Evolutionary conservation across 2,113 vertebrate species (phyloP).

Genomic region (Bostrychus sinensis): DNA sequence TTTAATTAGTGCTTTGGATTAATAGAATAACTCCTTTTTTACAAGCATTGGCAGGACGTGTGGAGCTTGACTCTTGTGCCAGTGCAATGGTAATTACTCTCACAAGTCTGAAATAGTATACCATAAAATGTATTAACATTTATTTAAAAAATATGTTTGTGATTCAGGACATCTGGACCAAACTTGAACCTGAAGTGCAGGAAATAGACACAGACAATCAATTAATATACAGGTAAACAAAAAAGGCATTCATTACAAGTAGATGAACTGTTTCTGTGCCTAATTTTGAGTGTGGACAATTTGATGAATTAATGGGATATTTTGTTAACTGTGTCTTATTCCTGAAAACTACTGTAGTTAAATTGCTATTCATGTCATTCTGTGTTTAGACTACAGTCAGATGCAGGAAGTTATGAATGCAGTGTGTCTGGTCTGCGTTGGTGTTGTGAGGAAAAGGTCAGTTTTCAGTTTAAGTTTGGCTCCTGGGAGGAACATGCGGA

Average conservation of each 20-base stretch:
- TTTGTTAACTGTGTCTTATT: too few relatives aligned
- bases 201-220: background rate
- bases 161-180: background rate
- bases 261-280: background rate
- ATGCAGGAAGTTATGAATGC: conserved; percentile 46
- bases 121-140: too few relatives aligned
- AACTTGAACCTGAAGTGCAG: background rate
- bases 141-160: background rate
- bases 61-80: background rate
- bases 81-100: background rate
- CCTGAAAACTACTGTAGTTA: too few relatives aligned
- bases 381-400: conserved; percentile 32
- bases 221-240: background rate
- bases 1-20: background rate
- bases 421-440: conserved; percentile 38
- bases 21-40: background rate
- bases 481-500: conserved; percentile 20
- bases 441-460: conserved; percentile 27
- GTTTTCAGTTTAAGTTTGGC: conserved; percentile 27
- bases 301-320: background rate
- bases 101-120: background rate
- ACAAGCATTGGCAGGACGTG: background rate
- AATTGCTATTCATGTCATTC: background rate
- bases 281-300: background rate
- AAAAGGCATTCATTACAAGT: too few relatives aligned